Conservation (phyloP, 2,888 invertebrate genomes). For the Pandemis heparana region DNA sequence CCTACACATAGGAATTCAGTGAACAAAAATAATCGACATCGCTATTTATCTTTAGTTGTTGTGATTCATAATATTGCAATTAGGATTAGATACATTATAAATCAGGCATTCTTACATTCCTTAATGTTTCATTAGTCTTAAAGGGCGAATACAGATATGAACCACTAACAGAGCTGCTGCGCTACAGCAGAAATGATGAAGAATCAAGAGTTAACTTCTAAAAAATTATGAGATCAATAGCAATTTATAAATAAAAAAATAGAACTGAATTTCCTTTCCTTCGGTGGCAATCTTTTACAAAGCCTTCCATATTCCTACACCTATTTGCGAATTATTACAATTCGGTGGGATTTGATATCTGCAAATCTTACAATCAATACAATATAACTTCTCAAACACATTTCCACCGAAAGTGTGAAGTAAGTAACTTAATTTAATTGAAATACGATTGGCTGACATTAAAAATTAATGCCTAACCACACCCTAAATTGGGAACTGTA, state of each 20-base stretch:
- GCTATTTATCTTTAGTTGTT: slow-evolving; percentile 19
- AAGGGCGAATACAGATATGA: slow-evolving; percentile 1
- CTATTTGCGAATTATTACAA: slow-evolving; percentile 17
- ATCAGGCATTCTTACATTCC: slow-evolving; percentile 7
- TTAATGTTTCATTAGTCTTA: neutral
- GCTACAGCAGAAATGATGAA: slow-evolving; percentile 7
- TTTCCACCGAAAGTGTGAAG: neutral
- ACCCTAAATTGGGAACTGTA: neutral
- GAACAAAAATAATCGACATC: slow-evolving; percentile 12
- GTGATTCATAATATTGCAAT: slow-evolving; percentile 27
- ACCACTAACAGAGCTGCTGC: neutral
- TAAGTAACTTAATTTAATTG: neutral
- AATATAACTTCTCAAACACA: neutral
- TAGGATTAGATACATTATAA: neutral
- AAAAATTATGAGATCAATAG: slow-evolving; percentile 38
- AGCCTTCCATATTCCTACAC: slow-evolving; percentile 8
- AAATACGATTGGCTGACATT: neutral
- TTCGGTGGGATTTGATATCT: slow-evolving; percentile 37
- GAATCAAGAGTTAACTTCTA: slow-evolving; percentile 25
- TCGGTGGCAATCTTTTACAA: slow-evolving; percentile 3
- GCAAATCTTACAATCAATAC: neutral
- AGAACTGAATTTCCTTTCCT: slow-evolving; percentile 25
- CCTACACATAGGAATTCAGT: slow-evolving; percentile 36
- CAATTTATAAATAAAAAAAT: slow-evolving; percentile 35
- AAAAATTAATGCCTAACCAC: neutral